Evolutionary conservation across 2,797 vertebrate genomes (phyloP), one percentile per base, ranked within the genome.

Genomic region (Melopsittacus undulatus): DNA sequence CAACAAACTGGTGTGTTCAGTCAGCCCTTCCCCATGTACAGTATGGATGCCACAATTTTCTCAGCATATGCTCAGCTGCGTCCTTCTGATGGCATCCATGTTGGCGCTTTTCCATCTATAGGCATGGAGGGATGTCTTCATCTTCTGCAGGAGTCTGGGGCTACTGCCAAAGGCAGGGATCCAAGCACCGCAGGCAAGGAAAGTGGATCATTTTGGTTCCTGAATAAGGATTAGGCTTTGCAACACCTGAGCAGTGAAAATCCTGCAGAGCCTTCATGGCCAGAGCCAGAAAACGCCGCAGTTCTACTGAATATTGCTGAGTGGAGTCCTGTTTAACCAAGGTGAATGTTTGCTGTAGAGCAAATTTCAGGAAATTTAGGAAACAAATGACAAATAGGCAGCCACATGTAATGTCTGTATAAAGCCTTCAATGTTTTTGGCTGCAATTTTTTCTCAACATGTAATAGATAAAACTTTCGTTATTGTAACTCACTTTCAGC

Each of bases 171-270:
- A 97, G 97, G 97, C 97, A 98, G 90, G 78, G 94, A 86, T 97
- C 97, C 98, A 98, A 97, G 94, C 97, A 96, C 95, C 94, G 81
- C 95, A 97, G 96, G 96, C 96, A 85, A 96, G 92, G 89, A 95
- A 96, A 97, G 96, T 78, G 96, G 95, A 97, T 96, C 93, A 80
- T 97, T 98, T 97, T 96, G 90, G 94, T 97, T 97, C 94, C 97
- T 81, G 89, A 97, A 97, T 97, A 96, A 97, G 95, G 90, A 97
- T 78, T 92, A 90, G 48, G 77, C 90, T 96, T 95, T 87, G 92
- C 93, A 97, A 97, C 97, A 98, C 97, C 98, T 98, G 97, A 98
- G 96, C 96, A 97, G 96, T 43, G 96, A 97, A 97, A 97, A 97
- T 95, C 95, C 97, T 97, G 94, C 11, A 77, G 96, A 48, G 89